Percentiles rank a stretch among this genome's conserved stretches.
Evolutionary conservation across 1,140 invertebrate genomes (phyloP).

Genomic region (Drosophila nannoptera): DNA sequence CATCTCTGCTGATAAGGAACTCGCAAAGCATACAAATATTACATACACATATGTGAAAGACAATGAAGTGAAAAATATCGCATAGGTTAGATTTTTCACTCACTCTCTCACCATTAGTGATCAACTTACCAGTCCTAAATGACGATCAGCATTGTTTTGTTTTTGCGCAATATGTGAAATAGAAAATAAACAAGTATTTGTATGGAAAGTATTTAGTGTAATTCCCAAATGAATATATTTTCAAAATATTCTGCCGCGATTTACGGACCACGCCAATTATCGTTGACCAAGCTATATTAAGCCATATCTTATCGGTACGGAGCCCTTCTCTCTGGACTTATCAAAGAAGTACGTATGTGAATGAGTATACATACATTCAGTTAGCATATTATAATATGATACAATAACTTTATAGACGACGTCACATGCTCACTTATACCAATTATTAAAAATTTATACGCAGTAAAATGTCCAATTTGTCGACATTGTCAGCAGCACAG

Average conservation of each 20-base stretch:
- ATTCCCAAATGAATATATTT: conserved; percentile 25
- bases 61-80: too few species aligned
- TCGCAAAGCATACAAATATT: too few species aligned
- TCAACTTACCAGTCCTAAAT: conserved; percentile 15
- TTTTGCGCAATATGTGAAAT: conserved; percentile 17
- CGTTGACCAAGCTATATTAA: neutral
- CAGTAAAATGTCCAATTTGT: conserved; percentile 45
- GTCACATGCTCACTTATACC: conserved; percentile 23
- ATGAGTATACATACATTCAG: conserved; percentile 2
- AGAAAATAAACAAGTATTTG: conserved; percentile 12
- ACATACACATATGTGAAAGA: too few species aligned
- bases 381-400: conserved; percentile 38
- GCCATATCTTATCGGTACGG: conserved; percentile 48
- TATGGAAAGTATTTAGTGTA: conserved; percentile 1
- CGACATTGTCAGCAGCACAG: conserved; percentile 34
- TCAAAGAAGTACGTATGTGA: conserved; percentile 27
- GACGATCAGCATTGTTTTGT: conserved; percentile 27
- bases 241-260: conserved; percentile 8
- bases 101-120: neutral
- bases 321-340: conserved; percentile 36
- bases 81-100: too few species aligned
- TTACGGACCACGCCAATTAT: neutral
- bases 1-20: too few species aligned
- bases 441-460: conserved; percentile 9
- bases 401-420: conserved; percentile 29